Conservation (phyloP, 2,113 vertebrate species). For the Phocoena sinus region DNA sequence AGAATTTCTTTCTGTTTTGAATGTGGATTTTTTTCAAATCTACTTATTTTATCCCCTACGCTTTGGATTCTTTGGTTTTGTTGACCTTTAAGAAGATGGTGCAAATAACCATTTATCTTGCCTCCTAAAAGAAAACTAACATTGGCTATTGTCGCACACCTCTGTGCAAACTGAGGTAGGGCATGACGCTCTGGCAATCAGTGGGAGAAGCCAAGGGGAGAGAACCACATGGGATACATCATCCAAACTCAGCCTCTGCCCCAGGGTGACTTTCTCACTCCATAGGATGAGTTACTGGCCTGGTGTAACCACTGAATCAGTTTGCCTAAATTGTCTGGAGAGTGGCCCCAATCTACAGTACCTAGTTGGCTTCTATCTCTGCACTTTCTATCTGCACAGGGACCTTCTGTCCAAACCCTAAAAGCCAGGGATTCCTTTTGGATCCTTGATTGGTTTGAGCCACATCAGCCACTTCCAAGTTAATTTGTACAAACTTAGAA, state of each 20-base stretch:
- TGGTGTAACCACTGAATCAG: not conserved
- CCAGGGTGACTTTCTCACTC: not conserved
- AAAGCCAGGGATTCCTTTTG: not conserved
- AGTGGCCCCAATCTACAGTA: not conserved
- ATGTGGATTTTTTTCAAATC: not conserved
- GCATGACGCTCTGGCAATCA: not conserved
- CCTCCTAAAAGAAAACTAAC: not conserved
- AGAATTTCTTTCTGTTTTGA: not conserved
- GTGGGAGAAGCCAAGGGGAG: not conserved
- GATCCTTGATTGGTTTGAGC: not conserved
- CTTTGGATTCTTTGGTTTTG: not conserved
- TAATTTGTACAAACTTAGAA: not conserved
- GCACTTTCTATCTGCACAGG: not conserved
- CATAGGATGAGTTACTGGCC: not conserved
- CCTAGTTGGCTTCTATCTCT: not conserved
- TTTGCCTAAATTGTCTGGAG: not conserved
- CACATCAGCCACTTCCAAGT: not conserved
- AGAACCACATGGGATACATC: fast-evolving
- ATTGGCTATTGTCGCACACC: not conserved
- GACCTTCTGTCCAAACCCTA: not conserved
- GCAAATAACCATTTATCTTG: not conserved
- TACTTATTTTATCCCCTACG: not conserved
- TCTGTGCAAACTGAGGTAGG: not conserved
- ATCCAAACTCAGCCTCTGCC: not conserved
- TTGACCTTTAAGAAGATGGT: not conserved